phyloP scores from a whole-genome alignment of 2,888 invertebrate species.

The Hedya salicella region DNA sequence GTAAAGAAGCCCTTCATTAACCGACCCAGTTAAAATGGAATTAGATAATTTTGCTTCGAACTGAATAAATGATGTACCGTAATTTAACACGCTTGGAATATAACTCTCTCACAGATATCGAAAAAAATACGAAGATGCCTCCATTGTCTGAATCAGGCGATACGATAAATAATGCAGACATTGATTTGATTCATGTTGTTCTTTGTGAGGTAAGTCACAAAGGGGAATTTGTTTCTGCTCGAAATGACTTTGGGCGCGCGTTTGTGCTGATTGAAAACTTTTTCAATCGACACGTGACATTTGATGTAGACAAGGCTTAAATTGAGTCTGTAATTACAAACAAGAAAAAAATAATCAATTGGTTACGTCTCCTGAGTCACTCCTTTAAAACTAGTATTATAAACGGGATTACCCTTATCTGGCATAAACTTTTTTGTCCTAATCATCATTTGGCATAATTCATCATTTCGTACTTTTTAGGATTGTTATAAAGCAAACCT shows the following conservation, averaged over 20 bases:
- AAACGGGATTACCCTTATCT: too few species aligned
- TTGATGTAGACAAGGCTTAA: constrained; percentile 12
- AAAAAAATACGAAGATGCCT: constrained; percentile 19
- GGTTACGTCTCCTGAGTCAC: too few species aligned
- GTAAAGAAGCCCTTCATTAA: too few species aligned
- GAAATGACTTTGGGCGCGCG: constrained; percentile 28
- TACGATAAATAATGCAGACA: constrained; percentile 54
- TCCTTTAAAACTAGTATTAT: too few species aligned
- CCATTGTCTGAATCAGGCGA: constrained; percentile 37
- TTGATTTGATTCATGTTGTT: constrained; percentile 45
- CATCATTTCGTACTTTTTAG: too few species aligned
- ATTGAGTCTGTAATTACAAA: constrained; percentile 1
- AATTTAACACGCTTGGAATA: constrained; percentile 13
- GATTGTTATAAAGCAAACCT: too few species aligned
- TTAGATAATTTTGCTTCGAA: constrained; percentile 4
- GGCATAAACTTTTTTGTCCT: too few species aligned
- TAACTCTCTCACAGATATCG: constrained; percentile 14
- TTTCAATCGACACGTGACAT: constrained; percentile 30
- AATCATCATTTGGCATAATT: too few species aligned
- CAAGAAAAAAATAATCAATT: too few species aligned
- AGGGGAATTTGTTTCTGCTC: constrained; percentile 47
- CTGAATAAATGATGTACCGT: constrained; percentile 12
- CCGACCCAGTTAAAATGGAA: background rate
- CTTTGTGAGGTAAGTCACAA: constrained; percentile 49
- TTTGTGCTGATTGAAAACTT: constrained; percentile 36